Evolutionary conservation across 2,113 vertebrate species (phyloP).

Genomic region (Pluvianellus socialis): DNA sequence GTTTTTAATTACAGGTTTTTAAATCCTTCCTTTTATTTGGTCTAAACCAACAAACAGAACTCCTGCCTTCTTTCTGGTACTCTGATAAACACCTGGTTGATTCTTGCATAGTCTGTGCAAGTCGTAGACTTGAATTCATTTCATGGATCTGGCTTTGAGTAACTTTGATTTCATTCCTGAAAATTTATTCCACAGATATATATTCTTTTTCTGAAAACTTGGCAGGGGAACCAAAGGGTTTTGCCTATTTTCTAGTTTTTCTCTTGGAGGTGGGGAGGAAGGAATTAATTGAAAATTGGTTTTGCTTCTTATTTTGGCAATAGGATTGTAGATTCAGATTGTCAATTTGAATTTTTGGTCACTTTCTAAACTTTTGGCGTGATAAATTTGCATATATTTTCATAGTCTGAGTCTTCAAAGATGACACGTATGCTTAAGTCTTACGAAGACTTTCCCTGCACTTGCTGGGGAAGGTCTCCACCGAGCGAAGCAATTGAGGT

Average conservation of each 20-base stretch:
- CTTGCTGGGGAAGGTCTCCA: background rate
- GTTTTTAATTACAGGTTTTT: background rate
- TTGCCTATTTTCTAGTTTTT: background rate
- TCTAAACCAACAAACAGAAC: background rate
- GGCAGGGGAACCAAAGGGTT: background rate
- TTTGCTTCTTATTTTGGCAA: background rate
- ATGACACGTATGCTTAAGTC: background rate
- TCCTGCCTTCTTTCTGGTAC: background rate
- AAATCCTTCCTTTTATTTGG: background rate
- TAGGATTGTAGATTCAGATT: background rate
- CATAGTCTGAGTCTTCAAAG: background rate
- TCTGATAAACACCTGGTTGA: background rate
- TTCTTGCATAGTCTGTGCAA: background rate
- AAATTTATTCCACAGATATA: background rate
- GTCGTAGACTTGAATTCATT: background rate
- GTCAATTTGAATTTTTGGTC: background rate
- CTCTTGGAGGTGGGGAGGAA: background rate
- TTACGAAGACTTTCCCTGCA: background rate
- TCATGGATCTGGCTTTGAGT: background rate
- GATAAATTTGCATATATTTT: background rate
- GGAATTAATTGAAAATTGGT: background rate
- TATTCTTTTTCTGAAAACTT: background rate
- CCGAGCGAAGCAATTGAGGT: background rate
- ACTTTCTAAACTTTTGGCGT: background rate
- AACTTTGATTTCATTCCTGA: background rate